phyloP scores from a whole-genome alignment of 2,888 invertebrate genomes.

The Nezara viridula region DNA sequence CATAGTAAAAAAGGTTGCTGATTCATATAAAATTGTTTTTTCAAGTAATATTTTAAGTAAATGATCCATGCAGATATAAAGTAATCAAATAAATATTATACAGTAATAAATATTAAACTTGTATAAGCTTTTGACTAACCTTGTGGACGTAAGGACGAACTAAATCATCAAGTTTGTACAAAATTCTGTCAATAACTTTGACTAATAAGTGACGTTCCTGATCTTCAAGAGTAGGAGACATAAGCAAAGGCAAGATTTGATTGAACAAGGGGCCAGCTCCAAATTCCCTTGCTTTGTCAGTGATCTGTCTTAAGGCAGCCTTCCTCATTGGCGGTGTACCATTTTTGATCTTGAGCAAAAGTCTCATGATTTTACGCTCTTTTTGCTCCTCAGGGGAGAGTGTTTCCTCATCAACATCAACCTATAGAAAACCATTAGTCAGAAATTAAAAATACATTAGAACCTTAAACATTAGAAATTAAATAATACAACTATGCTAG shows the following conservation, averaged over 20 bases:
- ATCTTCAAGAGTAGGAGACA: slow-evolving; percentile 99
- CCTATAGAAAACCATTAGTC: slow-evolving; percentile 66
- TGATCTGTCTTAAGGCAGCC: slow-evolving; percentile 96
- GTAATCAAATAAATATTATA: too few relatives aligned
- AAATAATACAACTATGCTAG: too few relatives aligned
- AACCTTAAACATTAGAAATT: too few relatives aligned
- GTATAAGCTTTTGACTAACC: slow-evolving; percentile 72
- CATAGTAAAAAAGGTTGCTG: not conserved
- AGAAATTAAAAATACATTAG: not conserved
- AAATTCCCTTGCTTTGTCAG: slow-evolving; percentile 98
- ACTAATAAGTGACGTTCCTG: slow-evolving; percentile 98
- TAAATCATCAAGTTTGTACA: slow-evolving; percentile 98
- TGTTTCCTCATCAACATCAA: slow-evolving; percentile 97
- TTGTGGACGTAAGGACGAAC: slow-evolving; percentile 99
- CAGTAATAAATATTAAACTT: too few relatives aligned
- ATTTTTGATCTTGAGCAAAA: slow-evolving; percentile 98
- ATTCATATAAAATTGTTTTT: too few relatives aligned
- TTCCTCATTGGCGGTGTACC: slow-evolving; percentile 99
- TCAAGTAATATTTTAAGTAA: too few relatives aligned
- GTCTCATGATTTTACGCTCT: slow-evolving; percentile 99
- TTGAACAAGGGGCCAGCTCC: slow-evolving; percentile 99
- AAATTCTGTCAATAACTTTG: slow-evolving; percentile 97
- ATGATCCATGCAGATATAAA: too few relatives aligned
- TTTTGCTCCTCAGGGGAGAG: slow-evolving; percentile 97
- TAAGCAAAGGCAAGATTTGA: slow-evolving; percentile 98